Conservation (phyloP, 64 coral and sea anemone genomes). For the Montipora sp. region DNA sequence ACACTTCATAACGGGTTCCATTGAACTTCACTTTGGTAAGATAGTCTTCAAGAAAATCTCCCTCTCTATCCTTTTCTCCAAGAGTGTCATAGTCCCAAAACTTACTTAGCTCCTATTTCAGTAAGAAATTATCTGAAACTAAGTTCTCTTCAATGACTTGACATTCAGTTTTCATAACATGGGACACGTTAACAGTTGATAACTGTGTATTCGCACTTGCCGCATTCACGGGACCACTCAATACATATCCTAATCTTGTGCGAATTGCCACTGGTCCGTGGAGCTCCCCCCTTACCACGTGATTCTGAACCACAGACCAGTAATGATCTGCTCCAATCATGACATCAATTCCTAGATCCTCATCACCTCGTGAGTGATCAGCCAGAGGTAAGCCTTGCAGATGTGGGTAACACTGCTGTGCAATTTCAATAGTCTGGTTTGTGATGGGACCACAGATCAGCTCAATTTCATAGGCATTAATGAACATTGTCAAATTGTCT, state of each 20-base stretch:
- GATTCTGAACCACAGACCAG: constrained; percentile 67
- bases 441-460: constrained; percentile 58
- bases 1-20: constrained; percentile 49
- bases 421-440: constrained; percentile 60
- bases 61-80: constrained; percentile 15
- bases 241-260: constrained; percentile 55
- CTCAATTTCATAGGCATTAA: constrained; percentile 60
- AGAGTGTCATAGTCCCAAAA: constrained; percentile 70
- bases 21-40: constrained; percentile 32
- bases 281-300: constrained; percentile 69
- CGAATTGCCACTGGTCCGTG: constrained; percentile 46
- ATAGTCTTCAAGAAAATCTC: constrained; percentile 18
- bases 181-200: constrained; percentile 36
- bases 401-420: constrained; percentile 62
- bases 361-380: constrained; percentile 43
- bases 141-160: constrained; percentile 49
- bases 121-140: constrained; percentile 10
- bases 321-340: constrained; percentile 82
- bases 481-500: constrained; percentile 45
- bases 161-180: constrained; percentile 64
- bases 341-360: constrained; percentile 56
- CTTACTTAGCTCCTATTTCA: neutral
- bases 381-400: constrained; percentile 48
- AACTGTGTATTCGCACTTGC: neutral
- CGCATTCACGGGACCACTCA: constrained; percentile 50